A percentile compares a stretch with the other conserved stretches of the same genome.
Conservation (phyloP, 2,888 invertebrate genomes). For the Cosmia trapezina region DNA sequence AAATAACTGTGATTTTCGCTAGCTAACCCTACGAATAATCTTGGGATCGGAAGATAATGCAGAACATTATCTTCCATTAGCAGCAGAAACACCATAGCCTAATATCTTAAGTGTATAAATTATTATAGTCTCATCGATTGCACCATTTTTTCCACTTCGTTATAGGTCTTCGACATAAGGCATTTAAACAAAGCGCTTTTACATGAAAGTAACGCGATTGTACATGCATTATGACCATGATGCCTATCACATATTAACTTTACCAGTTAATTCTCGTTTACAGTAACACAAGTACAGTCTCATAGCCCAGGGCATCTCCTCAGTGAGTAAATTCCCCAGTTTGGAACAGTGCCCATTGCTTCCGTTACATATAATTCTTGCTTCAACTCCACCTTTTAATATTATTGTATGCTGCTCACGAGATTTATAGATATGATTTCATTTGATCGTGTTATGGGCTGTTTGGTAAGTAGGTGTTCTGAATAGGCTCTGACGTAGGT, state of each 20-base stretch:
- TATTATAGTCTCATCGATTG: no score
- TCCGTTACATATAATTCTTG: constrained; percentile 65
- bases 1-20: no score
- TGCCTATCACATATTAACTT: constrained; percentile 4
- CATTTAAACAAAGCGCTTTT: no score
- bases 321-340: constrained; percentile 53
- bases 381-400: constrained; percentile 58
- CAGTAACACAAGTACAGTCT: constrained; percentile 14
- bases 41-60: no score
- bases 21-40: no score
- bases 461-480: constrained; percentile 16
- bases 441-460: constrained; percentile 15
- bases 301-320: constrained; percentile 13
- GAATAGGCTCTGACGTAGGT: not conserved
- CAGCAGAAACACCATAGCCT: no score
- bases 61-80: no score
- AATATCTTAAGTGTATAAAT: no score
- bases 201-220: no score
- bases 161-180: no score
- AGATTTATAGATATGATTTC: constrained; percentile 59
- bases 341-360: constrained; percentile 70
- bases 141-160: no score
- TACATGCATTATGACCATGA: not conserved
- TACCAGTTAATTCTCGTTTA: constrained; percentile 33
- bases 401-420: constrained; percentile 56